Percentiles rank a stretch among this genome's conserved stretches.
phyloP scores from a whole-genome alignment of 2,113 vertebrate genomes.

The human (Homo sapiens) region GRCh38 chr1:151988501-151989000 shows the following conservation, averaged over 20 bases:
- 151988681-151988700: neutral
- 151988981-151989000: neutral
- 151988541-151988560: neutral
- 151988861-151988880: neutral
- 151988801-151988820: neutral
- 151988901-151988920: neutral
- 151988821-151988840: neutral
- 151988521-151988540: neutral
- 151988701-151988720: neutral
- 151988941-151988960: neutral
- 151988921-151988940: conserved; percentile 36
- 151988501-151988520: neutral
- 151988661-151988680: neutral
- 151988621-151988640: neutral
- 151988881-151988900: neutral
- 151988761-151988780: neutral
- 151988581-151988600: neutral
- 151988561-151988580: neutral
- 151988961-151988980: neutral
- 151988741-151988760: rapidly evolving
- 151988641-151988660: neutral
- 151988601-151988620: neutral
- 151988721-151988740: neutral
- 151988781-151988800: neutral
- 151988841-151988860: neutral